A percentile compares a stretch with the other conserved stretches of the same genome.
Conservation (phyloP, 2,888 invertebrate genomes). For the Caenorhabditis macrosperma region DNA sequence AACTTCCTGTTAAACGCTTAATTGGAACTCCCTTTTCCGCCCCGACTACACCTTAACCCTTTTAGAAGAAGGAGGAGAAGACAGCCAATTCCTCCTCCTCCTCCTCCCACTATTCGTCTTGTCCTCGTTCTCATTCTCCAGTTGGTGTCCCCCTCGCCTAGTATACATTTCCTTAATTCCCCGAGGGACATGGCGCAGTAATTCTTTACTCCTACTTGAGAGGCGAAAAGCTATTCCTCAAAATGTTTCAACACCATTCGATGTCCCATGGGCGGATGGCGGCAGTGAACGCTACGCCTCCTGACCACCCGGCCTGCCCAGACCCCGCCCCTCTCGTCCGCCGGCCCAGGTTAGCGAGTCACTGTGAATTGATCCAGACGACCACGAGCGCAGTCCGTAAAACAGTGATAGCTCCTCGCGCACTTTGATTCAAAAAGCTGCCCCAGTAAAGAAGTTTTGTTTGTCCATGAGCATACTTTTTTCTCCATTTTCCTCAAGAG, state of each 20-base stretch:
- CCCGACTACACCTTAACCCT: conserved; percentile 44
- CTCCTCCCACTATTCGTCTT: no score
- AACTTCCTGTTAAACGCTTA: conserved; percentile 46
- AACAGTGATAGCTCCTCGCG: conserved; percentile 27
- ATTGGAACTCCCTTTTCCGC: conserved; percentile 35
- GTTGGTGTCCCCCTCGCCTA: conserved; percentile 25
- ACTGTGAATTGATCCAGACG: conserved; percentile 34
- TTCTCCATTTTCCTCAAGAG: conserved; percentile 11
- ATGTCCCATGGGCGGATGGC: conserved; percentile 51
- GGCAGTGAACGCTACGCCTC: conserved; percentile 24
- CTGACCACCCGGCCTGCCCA: conserved; percentile 36
- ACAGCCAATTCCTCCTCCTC: conserved; percentile 34
- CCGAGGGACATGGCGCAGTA: conserved; percentile 49
- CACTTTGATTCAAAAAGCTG: no score
- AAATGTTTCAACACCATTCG: conserved; percentile 61
- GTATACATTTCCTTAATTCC: conserved; percentile 53
- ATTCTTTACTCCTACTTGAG: conserved; percentile 52
- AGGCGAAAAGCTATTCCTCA: conserved; percentile 43
- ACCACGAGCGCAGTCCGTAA: conserved; percentile 22
- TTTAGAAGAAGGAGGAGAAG: conserved; percentile 17
- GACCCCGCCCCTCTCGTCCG: conserved; percentile 37
- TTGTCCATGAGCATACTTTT: background rate
- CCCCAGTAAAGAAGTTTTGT: no score
- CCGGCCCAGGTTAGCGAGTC: conserved; percentile 55
- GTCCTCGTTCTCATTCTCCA: conserved; percentile 25